Base-by-base conservation (phyloP, 2,797 vertebrate genomes). In the Crypturellus tataupa region DNA sequence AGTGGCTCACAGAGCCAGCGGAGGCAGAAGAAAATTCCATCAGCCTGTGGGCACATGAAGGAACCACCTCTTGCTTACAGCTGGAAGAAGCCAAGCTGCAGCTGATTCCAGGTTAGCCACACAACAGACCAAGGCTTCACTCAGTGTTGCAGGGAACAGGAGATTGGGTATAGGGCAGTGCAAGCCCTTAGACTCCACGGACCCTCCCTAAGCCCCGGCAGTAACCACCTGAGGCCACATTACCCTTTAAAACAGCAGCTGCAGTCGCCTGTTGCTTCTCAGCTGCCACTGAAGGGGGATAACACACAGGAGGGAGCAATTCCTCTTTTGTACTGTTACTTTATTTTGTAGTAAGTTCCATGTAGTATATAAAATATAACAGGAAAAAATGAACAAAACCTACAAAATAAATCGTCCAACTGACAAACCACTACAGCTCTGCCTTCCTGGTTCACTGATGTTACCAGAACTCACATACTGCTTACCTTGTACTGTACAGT, bases 301-400 rank as follows among this genome's bases (percentile, higher is more conserved):
- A 92, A 97, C 90, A 97, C 96, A 97, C 80, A 97, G 96, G 93
- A 97, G 95, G 97, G 95, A 97, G 85, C 93, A 76, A 14, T 94
- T 90, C 93, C 96, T 97, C 97, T 97, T 97, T 97, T 89, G 68
- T 91, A 97, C 88, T 96, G 92, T 95, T 95, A 90, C 67, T 98
- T 98, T 98, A 98, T 98, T 98, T 97, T 94, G 93, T 96, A 97
- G 89, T 94, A 98, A 98, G 95, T 95, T 96, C 95, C 96, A 97
- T 29, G 94, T 97, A 97, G 95, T 97, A 98, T 98, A 98, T 97
- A 98, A 98, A 98, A 98, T 97, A 87, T 78, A 97, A 97, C 96
- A 98, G 93, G 93, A 95, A 97, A 97, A 97, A 95, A 56, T 67
- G 90, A 97, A 97, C 89, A 42, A 97, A 91, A 95, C 94, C 96